Percentiles rank a stretch among this genome's conserved stretches.
Conservation (phyloP, 2,113 vertebrate genomes). For the Plecturocebus donacophilus region DNA sequence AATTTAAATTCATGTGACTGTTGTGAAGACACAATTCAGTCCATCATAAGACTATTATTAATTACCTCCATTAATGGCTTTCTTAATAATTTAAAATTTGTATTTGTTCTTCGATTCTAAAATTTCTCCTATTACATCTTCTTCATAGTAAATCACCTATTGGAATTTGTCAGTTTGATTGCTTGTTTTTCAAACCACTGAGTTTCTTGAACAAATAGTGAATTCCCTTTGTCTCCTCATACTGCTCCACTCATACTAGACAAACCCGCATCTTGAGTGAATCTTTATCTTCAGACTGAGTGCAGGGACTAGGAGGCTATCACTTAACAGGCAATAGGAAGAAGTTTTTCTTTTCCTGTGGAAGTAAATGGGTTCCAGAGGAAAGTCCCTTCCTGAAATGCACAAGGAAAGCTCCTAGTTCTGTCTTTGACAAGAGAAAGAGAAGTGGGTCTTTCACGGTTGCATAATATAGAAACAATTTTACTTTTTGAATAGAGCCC, state of each 20-base stretch:
- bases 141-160: not conserved
- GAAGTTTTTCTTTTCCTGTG: not conserved
- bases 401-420: accelerated
- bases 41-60: not conserved
- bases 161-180: not conserved
- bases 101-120: not conserved
- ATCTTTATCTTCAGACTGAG: not conserved
- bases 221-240: not conserved
- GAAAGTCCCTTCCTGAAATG: not conserved
- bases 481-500: not conserved
- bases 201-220: not conserved
- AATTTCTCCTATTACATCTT: not conserved
- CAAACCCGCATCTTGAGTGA: not conserved
- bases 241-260: not conserved
- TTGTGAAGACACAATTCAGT: not conserved
- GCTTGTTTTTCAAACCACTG: not conserved
- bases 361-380: not conserved
- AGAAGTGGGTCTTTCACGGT: not conserved
- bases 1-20: not conserved
- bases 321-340: not conserved
- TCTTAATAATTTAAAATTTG: not conserved
- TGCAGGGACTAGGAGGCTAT: not conserved
- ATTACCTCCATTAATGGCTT: not conserved
- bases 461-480: not conserved
- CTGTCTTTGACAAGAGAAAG: not conserved